Evolutionary conservation across 2,888 invertebrate genomes (phyloP), one percentile per base, ranked within the genome.

Genomic region (Augiades crinisus): DNA sequence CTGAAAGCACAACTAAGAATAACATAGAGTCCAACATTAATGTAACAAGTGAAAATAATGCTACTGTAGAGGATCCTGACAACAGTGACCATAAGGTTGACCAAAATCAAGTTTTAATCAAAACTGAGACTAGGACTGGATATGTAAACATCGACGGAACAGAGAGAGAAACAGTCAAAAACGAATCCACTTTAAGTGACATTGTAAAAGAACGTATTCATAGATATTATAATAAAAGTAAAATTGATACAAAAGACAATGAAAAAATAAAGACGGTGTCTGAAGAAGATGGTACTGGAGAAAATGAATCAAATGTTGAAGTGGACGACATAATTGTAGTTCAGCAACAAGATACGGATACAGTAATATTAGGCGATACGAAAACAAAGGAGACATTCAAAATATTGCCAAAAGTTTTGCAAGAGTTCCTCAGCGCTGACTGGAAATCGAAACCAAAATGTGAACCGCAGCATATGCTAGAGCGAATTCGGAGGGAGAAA

Each of bases 401-500:
- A 64, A 75, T 92, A 27, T 79, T 92, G 56, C 91, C 92, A 0
- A 90, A 91, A 58, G 89, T 91, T 4, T 81, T 92, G 19, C 91
- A 92, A 67, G 91, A 91, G 27, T 91, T 92, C 55, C 67, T 92
- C 14, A 90, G 81, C 24, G 87, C 81, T 22, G 87, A 90, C 56
- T 85, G 78, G 77, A 90, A 87, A 54, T 75, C 80, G 1, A 91
- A 91, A 59, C 72, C 84, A 0, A 90, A 90, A 63, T 95, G 95
- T 68, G 94, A 96, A 71, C 93, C 94, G 3, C 94, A 94, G 65
- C 82, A 90, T 33, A 90, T 96, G 81, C 72, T 95, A 21, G 94
- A 95, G 64, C 92, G 92, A 64, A 93, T 96, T 54, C 90, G 94
- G 2, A 91, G 90, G 53, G 92, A 93, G 60, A 91, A 92, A 47